A percentile compares a stretch with the other conserved stretches of the same genome.
phyloP scores from a whole-genome alignment of 2,797 vertebrate genomes.

The Todus mexicanus region DNA sequence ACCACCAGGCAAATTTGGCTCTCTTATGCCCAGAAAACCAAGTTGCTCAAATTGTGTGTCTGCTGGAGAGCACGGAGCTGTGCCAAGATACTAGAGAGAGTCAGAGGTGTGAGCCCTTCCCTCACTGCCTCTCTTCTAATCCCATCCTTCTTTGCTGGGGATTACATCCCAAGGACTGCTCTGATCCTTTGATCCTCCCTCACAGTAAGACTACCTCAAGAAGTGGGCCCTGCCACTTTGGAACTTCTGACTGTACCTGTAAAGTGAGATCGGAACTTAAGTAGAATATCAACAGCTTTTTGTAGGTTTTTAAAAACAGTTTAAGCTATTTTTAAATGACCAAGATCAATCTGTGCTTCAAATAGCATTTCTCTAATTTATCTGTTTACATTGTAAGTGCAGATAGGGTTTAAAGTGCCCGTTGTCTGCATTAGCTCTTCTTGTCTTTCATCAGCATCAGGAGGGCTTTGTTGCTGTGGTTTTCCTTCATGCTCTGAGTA shows the following conservation, averaged over 20 bases:
- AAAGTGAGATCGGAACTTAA: neutral
- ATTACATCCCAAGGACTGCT: neutral
- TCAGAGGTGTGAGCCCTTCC: neutral
- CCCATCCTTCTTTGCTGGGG: neutral
- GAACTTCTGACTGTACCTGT: neutral
- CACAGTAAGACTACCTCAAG: neutral
- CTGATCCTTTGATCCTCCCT: neutral
- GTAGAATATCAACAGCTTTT: neutral
- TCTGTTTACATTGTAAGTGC: neutral
- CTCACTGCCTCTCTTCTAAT: neutral
- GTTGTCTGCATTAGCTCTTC: neutral
- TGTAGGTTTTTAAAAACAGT: rapidly evolving
- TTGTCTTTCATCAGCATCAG: neutral
- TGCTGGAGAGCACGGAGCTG: neutral
- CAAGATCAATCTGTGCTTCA: neutral
- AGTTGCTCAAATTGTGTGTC: neutral
- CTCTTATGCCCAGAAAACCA: neutral
- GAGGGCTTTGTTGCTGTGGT: neutral
- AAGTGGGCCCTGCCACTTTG: neutral
- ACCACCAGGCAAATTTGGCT: rapidly evolving
- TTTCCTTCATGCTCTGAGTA: neutral
- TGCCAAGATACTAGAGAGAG: neutral
- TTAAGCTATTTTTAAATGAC: neutral
- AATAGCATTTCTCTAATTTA: neutral
- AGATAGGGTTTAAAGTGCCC: neutral